Conservation (phyloP, 2,113 vertebrate genomes). For the Lasiurus borealis region DNA sequence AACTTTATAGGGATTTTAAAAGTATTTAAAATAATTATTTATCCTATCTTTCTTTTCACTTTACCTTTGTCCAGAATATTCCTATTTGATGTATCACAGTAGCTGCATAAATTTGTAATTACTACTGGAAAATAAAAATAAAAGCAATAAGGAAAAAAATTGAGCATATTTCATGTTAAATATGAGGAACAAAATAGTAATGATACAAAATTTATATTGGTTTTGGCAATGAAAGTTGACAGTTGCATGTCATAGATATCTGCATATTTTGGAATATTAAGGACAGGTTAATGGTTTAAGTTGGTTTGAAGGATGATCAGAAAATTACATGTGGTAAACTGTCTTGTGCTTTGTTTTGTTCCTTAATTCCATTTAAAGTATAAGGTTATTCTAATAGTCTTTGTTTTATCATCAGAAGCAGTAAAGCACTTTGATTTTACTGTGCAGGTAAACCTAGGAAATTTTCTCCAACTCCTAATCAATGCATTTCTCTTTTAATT, state of each 20-base stretch:
- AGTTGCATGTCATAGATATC: neutral
- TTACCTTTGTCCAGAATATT: neutral
- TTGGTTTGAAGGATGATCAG: neutral
- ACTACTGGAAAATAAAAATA: neutral
- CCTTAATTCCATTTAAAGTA: neutral
- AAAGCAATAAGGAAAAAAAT: neutral
- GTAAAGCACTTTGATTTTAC: neutral
- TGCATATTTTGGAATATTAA: neutral
- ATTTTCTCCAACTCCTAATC: neutral
- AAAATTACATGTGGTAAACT: neutral
- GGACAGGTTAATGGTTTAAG: neutral
- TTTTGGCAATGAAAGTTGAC: neutral
- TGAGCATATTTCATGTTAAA: neutral
- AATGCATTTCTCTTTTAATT: neutral
- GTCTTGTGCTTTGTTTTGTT: neutral
- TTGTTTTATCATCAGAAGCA: neutral
- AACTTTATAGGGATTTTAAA: slow-evolving; percentile 6
- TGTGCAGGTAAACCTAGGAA: neutral
- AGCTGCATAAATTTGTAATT: neutral
- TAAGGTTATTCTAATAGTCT: neutral
- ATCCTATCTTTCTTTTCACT: neutral
- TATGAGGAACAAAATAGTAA: neutral
- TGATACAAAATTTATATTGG: neutral
- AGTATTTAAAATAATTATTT: neutral
- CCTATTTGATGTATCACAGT: neutral